Base-by-base conservation (phyloP, 2,113 vertebrate genomes). In the Progne subis region DNA sequence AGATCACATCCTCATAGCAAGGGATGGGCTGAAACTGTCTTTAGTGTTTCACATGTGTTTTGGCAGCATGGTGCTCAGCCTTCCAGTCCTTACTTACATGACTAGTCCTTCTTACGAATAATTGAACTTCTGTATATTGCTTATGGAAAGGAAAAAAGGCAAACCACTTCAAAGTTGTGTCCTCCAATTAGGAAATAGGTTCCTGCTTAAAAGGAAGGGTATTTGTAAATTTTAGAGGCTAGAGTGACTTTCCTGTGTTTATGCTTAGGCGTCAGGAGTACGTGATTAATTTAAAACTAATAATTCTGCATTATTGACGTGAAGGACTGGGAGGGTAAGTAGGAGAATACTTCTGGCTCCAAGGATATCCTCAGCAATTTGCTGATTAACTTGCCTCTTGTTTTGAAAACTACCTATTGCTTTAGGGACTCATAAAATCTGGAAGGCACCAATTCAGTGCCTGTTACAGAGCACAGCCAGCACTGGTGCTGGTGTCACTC, bases 71-170 rank as follows among this genome's bases (percentile, higher is more conserved):
- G 82, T 85, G 60, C 67, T 92, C 28, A 37, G 56, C 61, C 85
- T 92, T 94, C 56, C 68, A 61, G 43, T 34, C 32, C 50, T 91
- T 88, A 77, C 83, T 88, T 95, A 86, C 90, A 82, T 70, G 85
- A 39, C 55, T 92, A 56, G 79, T 88, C 49, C 47, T 67, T 88
- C 82, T 88, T 82, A 88, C 47, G 52, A 95, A 91, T 95, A 93
- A 80, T 83, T 90, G 43, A 95, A 74, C 52, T 79, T 91, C 59
- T 80, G 21, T 47, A 24, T 68, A 83, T 94, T 92, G 82, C 79
- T 86, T 90, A 64, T 77, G n/a, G 59, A 83, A 77, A 82, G 74
- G 55, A 69, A 82, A 77, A 89, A 83, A 28, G 53, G 49, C 82
- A 76, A 60, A 49, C 5, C 44, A 52, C n/a, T 74, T 95, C 39